phyloP scores from a whole-genome alignment of 2,888 invertebrate genomes.

The Saturnia japonica region DNA sequence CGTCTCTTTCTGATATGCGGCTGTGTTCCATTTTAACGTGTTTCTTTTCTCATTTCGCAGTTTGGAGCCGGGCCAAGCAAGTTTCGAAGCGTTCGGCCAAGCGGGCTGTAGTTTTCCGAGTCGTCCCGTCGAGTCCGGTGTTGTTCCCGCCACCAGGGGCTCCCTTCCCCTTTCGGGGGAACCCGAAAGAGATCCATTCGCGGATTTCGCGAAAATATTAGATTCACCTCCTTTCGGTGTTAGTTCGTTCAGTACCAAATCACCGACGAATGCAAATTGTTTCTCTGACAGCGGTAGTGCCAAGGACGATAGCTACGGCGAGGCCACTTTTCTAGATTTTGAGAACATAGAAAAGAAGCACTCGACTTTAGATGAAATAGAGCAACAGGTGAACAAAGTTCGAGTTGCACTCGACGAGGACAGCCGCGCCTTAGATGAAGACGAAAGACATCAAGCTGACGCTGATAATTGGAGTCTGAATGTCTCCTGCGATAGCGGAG shows the following conservation, averaged over 20 bases:
- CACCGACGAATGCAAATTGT: slow-evolving; percentile 51
- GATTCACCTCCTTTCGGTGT: slow-evolving; percentile 61
- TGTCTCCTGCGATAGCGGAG: slow-evolving; percentile 82
- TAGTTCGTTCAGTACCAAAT: slow-evolving; percentile 52
- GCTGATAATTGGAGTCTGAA: slow-evolving; percentile 79
- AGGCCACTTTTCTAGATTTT: slow-evolving; percentile 74
- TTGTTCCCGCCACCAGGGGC: slow-evolving; percentile 60
- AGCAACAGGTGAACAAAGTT: slow-evolving; percentile 77
- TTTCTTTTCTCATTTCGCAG: slow-evolving; percentile 82
- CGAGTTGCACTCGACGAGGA: slow-evolving; percentile 76
- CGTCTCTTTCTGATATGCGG: slow-evolving; percentile 75
- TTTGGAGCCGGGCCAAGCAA: slow-evolving; percentile 82
- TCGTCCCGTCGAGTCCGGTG: slow-evolving; percentile 74
- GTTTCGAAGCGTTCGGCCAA: slow-evolving; percentile 78
- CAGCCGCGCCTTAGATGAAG: slow-evolving; percentile 74
- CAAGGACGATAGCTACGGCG: slow-evolving; percentile 72
- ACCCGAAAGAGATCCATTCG: slow-evolving; percentile 65
- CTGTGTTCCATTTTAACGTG: slow-evolving; percentile 69
- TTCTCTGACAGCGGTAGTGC: slow-evolving; percentile 50
- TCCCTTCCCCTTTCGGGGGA: slow-evolving; percentile 54
- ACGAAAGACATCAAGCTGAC: slow-evolving; percentile 71
- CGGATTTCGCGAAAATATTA: slow-evolving; percentile 52
- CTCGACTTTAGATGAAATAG: slow-evolving; percentile 75
- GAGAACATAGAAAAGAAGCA: slow-evolving; percentile 69
- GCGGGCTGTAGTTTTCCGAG: slow-evolving; percentile 80